Conservation (phyloP, 2,113 vertebrate species). For the Pithys albifrons region DNA sequence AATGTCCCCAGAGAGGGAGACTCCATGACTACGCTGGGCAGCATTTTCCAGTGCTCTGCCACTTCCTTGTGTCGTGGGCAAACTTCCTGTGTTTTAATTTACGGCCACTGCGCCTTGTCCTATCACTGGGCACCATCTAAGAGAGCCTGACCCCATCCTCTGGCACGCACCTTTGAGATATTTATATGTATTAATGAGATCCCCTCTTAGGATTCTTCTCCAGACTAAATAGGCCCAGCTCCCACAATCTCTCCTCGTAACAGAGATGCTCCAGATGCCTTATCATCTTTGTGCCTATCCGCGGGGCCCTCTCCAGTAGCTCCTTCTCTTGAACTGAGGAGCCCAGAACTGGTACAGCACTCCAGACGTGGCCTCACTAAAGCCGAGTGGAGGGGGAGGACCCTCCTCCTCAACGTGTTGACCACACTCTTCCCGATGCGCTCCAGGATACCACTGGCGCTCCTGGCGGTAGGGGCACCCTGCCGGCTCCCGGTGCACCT, state of each 20-base stretch:
- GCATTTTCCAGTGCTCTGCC: neutral
- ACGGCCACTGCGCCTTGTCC: neutral
- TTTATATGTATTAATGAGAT: neutral
- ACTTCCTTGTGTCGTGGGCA: neutral
- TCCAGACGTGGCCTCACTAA: neutral
- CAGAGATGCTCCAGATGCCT: neutral
- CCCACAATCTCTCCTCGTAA: neutral
- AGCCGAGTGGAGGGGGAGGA: neutral
- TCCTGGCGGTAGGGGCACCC: too few relatives aligned
- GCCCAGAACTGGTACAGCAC: neutral
- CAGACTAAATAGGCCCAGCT: neutral
- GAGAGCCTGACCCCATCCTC: neutral
- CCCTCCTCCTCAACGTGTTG: neutral
- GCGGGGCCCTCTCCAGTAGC: neutral
- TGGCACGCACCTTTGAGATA: neutral
- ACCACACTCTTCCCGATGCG: neutral
- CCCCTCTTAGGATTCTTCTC: neutral
- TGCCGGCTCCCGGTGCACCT: too few relatives aligned
- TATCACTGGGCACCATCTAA: neutral
- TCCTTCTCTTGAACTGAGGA: neutral
- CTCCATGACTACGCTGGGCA: accelerated
- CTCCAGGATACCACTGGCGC: accelerated
- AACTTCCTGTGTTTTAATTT: neutral
- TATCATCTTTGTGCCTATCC: too few relatives aligned
- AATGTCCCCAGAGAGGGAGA: neutral